phyloP scores from a whole-genome alignment of 2,797 vertebrate genomes.

The Etheostoma perlongum region DNA sequence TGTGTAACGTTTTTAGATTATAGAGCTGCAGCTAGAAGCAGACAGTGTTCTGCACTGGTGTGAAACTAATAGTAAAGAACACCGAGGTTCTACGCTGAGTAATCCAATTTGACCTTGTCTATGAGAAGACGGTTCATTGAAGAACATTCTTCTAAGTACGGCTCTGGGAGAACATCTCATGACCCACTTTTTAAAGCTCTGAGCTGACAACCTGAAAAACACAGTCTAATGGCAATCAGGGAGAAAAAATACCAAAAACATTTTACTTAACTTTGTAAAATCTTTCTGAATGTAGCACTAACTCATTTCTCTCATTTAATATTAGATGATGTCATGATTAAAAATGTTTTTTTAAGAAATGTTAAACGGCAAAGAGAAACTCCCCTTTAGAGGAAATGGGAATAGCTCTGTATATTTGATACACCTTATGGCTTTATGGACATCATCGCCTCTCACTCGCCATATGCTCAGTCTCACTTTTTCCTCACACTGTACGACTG shows the following conservation, averaged over 20 bases:
- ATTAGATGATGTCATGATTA: slow-evolving; percentile 20
- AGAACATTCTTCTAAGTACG: slow-evolving; percentile 56
- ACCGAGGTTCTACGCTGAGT: slow-evolving; percentile 67
- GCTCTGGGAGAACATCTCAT: slow-evolving; percentile 62
- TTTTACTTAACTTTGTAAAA: slow-evolving; percentile 24
- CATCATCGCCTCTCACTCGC: slow-evolving; percentile 22
- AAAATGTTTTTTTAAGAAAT: slow-evolving; percentile 3
- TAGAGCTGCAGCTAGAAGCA: slow-evolving; percentile 46
- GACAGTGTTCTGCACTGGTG: slow-evolving; percentile 59
- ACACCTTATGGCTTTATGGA: slow-evolving; percentile 39
- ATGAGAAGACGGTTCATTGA: slow-evolving; percentile 58
- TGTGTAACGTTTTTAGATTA: slow-evolving; percentile 52
- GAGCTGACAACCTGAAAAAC: slow-evolving; percentile 59
- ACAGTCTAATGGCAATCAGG: slow-evolving; percentile 35
- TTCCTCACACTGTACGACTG: slow-evolving; percentile 39
- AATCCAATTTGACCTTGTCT: slow-evolving; percentile 77
- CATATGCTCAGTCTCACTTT: slow-evolving; percentile 56
- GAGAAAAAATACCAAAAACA: not conserved
- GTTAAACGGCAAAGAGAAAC: slow-evolving; percentile 9
- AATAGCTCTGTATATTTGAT: slow-evolving; percentile 38
- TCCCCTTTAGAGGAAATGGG: slow-evolving; percentile 24
- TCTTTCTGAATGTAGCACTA: slow-evolving; percentile 25
- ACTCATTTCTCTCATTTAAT: slow-evolving; percentile 25
- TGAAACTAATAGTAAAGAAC: slow-evolving; percentile 72
- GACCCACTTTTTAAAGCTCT: slow-evolving; percentile 70